Evolutionary conservation across 2,113 vertebrate genomes (phyloP).

Genomic region (Ophiodon elongatus): DNA sequence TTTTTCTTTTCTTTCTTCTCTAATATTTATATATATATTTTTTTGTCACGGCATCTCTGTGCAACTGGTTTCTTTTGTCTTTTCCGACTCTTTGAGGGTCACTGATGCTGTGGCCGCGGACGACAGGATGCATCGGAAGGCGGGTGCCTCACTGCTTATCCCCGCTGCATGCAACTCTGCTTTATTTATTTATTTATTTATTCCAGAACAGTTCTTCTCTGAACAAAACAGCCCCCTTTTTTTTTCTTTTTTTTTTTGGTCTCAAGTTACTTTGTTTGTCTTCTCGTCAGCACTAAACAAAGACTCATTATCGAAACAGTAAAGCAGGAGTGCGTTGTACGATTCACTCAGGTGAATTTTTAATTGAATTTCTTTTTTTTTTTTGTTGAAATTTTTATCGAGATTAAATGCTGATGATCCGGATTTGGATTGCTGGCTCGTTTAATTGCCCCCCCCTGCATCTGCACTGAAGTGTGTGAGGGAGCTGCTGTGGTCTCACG

Average conservation of each 20-base stretch:
- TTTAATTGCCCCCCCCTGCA: constrained; percentile 50
- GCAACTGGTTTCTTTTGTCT: constrained; percentile 80
- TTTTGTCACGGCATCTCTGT: constrained; percentile 39
- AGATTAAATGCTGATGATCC: constrained; percentile 41
- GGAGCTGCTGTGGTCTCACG: constrained; percentile 18
- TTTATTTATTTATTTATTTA: background rate
- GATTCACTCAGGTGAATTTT: background rate
- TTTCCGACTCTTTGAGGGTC: constrained; percentile 10
- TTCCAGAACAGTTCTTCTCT: constrained; percentile 1
- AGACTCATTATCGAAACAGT: background rate
- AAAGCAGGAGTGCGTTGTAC: background rate
- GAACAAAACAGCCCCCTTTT: background rate
- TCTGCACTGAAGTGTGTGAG: constrained; percentile 41
- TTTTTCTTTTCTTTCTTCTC: background rate
- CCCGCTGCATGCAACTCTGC: constrained; percentile 15
- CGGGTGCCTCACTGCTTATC: constrained; percentile 17
- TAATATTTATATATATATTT: too few relatives aligned
- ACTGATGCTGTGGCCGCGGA: constrained; percentile 23
- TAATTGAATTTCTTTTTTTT: background rate
- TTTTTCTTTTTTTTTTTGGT: too few relatives aligned
- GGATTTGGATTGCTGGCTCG: constrained; percentile 41
- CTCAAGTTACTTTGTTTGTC: background rate
- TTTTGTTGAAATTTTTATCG: constrained; percentile 21
- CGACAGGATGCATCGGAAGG: constrained; percentile 18
- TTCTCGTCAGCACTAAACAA: constrained; percentile 2